phyloP scores from a whole-genome alignment of 2,888 invertebrate species.

The Boloria euphrosyne region DNA sequence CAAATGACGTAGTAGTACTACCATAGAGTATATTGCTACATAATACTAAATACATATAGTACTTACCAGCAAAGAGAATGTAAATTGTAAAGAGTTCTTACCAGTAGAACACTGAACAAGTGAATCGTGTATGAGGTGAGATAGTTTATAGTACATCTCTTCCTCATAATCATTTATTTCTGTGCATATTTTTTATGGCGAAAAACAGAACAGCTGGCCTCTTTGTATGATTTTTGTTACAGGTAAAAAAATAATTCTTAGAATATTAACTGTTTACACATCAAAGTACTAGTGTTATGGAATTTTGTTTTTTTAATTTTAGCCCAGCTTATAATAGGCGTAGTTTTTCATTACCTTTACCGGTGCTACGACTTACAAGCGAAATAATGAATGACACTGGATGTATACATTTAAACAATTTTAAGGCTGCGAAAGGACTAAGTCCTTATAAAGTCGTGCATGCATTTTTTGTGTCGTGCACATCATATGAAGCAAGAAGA shows the following conservation, averaged over 20 bases:
- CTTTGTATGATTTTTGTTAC: constrained; percentile 6
- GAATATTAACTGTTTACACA: neutral
- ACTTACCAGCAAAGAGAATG: too few species aligned
- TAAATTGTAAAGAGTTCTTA: too few species aligned
- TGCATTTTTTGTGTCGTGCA: constrained; percentile 92
- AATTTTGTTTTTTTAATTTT: constrained; percentile 43
- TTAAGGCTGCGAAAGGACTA: constrained; percentile 89
- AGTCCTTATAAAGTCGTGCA: constrained; percentile 90
- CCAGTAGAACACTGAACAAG: too few species aligned
- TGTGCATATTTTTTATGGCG: neutral
- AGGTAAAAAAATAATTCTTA: neutral
- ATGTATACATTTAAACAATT: constrained; percentile 90
- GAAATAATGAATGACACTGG: constrained; percentile 85
- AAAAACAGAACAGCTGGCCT: neutral
- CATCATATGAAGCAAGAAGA: constrained; percentile 89
- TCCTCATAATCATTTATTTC: too few species aligned
- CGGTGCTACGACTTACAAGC: constrained; percentile 33
- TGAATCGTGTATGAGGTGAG: too few species aligned
- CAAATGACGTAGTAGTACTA: too few species aligned
- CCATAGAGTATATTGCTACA: too few species aligned
- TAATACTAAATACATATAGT: too few species aligned
- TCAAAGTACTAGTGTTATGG: constrained; percentile 21
- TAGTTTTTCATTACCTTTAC: constrained; percentile 36
- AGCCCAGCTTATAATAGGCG: constrained; percentile 30
- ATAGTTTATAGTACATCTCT: too few species aligned